phyloP scores from a whole-genome alignment of 2,888 invertebrate species.

The Cremastinae sp. region DNA sequence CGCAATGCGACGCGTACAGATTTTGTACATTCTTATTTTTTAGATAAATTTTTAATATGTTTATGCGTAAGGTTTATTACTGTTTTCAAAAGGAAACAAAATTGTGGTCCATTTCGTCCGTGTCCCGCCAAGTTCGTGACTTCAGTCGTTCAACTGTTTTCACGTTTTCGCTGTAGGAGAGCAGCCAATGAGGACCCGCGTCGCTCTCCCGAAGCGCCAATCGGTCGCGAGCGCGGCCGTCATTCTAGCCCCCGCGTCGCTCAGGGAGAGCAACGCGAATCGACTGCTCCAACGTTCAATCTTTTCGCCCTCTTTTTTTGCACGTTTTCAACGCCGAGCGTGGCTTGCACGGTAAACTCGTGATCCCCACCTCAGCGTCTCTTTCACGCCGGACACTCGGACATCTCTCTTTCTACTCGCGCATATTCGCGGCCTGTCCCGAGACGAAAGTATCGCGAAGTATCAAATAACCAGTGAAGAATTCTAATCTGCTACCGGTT shows the following conservation, averaged over 20 bases:
- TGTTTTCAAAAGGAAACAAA: background rate
- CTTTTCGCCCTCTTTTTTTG: constrained; percentile 5
- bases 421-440: constrained; percentile 45
- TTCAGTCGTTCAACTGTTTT: background rate
- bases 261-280: constrained; percentile 2
- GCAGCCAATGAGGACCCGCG: background rate
- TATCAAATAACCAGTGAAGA: constrained; percentile 13
- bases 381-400: constrained; percentile 33
- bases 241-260: background rate
- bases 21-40: background rate
- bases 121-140: background rate
- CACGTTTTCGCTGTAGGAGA: constrained; percentile 6
- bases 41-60: background rate
- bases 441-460: constrained; percentile 36
- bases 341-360: constrained; percentile 15
- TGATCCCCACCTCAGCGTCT: background rate
- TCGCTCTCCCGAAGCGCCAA: background rate
- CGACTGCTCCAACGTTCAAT: constrained; percentile 5
- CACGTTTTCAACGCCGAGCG: constrained; percentile 35
- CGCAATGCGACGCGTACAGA: no score
- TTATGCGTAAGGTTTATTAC: no score
- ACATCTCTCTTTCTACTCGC: constrained; percentile 44
- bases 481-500: constrained; percentile 33
- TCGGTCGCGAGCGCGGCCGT: background rate
- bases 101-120: background rate